These are phyloP conservation scores for Dryobotodes eremita DNA, from an alignment of 2,888 invertebrate species.

Conservation along the genomic window DNA sequence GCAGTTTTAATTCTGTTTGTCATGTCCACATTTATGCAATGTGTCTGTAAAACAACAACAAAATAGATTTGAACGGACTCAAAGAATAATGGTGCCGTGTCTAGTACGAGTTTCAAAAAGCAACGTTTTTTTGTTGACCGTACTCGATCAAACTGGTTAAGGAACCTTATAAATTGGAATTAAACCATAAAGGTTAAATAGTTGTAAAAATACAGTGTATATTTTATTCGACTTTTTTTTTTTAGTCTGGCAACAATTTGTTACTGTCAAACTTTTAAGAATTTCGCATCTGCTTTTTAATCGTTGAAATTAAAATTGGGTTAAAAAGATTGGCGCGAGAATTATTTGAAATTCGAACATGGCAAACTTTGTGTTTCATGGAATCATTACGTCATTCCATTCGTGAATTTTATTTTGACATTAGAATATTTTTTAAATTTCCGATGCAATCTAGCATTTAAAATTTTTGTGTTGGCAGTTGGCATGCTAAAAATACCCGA, in stretches of 20 bases:
- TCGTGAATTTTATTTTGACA: background rate
- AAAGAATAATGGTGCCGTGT: slow-evolving; percentile 53
- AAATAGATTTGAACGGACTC: slow-evolving; percentile 55
- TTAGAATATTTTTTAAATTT: background rate
- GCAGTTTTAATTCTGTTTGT: slow-evolving; percentile 27
- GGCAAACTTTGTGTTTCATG: slow-evolving; percentile 24
- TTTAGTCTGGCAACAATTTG: slow-evolving; percentile 56
- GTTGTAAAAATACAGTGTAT: slow-evolving; percentile 74
- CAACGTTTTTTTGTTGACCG: slow-evolving; percentile 39
- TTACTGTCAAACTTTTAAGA: slow-evolving; percentile 59
- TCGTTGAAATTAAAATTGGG: slow-evolving; percentile 65
- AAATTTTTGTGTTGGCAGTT: background rate
- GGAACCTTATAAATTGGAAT: slow-evolving; percentile 64
- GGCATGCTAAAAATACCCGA: background rate
- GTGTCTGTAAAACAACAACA: slow-evolving; percentile 20
- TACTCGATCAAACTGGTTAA: slow-evolving; percentile 51
- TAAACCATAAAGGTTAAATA: slow-evolving; percentile 76
- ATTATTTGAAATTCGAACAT: slow-evolving; percentile 51
- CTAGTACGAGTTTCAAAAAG: slow-evolving; percentile 45
- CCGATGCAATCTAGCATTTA: rapidly evolving
- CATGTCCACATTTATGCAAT: slow-evolving; percentile 18
- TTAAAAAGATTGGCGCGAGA: slow-evolving; percentile 63
- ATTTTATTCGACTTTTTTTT: slow-evolving; percentile 64
- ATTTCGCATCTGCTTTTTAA: slow-evolving; percentile 75
- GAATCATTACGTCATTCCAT: background rate